Conservation (phyloP, 2,888 invertebrate genomes). For the Rotaria socialis region DNA sequence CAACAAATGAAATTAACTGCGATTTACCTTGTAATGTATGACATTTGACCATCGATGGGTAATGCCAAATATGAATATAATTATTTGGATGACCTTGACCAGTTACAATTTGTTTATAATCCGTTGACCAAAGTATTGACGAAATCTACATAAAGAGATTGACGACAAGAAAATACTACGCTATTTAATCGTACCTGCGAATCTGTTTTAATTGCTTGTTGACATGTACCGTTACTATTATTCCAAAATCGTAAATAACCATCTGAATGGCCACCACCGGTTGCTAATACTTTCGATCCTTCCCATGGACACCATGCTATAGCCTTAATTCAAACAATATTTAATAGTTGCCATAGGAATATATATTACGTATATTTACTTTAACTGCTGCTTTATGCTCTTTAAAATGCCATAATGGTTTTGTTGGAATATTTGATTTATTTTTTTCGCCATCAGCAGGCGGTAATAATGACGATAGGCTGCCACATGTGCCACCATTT, state of each 20-base stretch:
- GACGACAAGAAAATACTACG: slow-evolving; percentile 68
- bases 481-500: neutral
- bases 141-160: slow-evolving; percentile 70
- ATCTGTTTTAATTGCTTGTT: slow-evolving; percentile 22
- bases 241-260: slow-evolving; percentile 68
- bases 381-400: slow-evolving; percentile 82
- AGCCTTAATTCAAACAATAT: slow-evolving; percentile 55
- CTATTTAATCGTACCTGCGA: slow-evolving; percentile 27
- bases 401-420: neutral
- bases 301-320: slow-evolving; percentile 98
- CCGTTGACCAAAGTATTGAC: slow-evolving; percentile 81
- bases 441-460: neutral
- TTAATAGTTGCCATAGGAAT: no score
- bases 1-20: neutral
- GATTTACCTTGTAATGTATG: slow-evolving; percentile 51
- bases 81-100: slow-evolving; percentile 92
- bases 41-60: slow-evolving; percentile 78
- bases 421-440: neutral
- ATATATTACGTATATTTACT: slow-evolving; percentile 56
- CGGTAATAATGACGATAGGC: neutral
- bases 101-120: slow-evolving; percentile 87
- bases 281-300: slow-evolving; percentile 73
- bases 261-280: slow-evolving; percentile 93
- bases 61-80: slow-evolving; percentile 93
- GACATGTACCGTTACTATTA: slow-evolving; percentile 61